Base-by-base conservation (phyloP, 2,888 invertebrate species). In the Meliscaeva auricollis region DNA sequence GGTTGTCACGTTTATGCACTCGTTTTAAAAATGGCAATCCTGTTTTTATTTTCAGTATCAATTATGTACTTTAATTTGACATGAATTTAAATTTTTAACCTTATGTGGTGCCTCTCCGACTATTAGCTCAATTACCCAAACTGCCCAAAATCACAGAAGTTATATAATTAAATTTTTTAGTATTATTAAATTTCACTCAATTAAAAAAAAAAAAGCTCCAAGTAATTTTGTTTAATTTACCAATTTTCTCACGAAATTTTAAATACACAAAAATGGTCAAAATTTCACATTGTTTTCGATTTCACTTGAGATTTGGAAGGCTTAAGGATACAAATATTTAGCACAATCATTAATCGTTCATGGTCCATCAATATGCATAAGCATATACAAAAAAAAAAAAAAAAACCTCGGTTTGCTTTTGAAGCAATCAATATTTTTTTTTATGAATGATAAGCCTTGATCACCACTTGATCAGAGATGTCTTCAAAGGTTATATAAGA, bases 401-500 rank as follows among this genome's bases (percentile, higher is more conserved):
- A n/a, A n/a, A 35, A n/a, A 60, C 26, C 15, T 60, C 7, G 11
- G n/a, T 11, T 30, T 46, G n/a, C 30, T 48, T 46, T 6, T 46
- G 9, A 20, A 2, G 17, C 7, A 3, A n/a, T 50, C 9, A 13
- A 17, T 38, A 32, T 32, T 32, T 38, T 11, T 54, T 30, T 32
- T 30, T 64, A 32, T 64, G 64, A 64, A 32, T 46, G 46, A 32
- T 64, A 46, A 46, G 22, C 46, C 64, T 32, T 64, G 64, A 46
- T 46, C 46, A 46, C 13, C 46, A 46, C 13, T 22, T 20, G 15
- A 44, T 11, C 44, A 26, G 15, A 15, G 7, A 8, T n/a, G n/a
- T n/a, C 20, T 35, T 66, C 7, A 35, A 8, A 38, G n/a, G n/a
- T 66, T 50, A 66, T 9, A 35, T 66, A 66, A 35, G 20, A n/a